Conservation (phyloP, 2,797 vertebrate genomes). For the Momotus momota region DNA sequence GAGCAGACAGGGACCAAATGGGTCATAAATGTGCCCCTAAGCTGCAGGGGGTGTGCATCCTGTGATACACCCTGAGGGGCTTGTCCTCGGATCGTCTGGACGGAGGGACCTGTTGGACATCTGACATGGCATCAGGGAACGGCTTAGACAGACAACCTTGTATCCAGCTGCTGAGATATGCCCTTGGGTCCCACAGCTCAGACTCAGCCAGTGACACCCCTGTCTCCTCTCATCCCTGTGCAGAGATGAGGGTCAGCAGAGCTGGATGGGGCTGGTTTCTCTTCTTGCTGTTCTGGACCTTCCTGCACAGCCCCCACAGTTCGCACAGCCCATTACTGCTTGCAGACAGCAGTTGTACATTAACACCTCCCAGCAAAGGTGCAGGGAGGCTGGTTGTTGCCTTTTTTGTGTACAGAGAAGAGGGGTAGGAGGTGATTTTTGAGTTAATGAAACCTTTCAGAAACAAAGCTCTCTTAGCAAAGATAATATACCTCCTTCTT, state of each 20-base stretch:
- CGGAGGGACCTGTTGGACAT: not conserved
- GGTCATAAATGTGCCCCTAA: slow-evolving; percentile 3
- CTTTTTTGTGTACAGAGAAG: not conserved
- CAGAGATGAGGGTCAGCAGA: not conserved
- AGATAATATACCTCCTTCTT: not conserved
- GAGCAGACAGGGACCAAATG: slow-evolving; percentile 24
- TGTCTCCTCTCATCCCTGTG: not conserved
- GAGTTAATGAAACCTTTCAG: not conserved
- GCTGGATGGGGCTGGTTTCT: rapidly evolving
- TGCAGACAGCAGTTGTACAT: not conserved
- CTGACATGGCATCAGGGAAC: not conserved
- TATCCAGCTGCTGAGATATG: not conserved
- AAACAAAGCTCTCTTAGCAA: not conserved
- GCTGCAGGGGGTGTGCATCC: not conserved
- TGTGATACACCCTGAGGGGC: not conserved
- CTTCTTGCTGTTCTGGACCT: rapidly evolving
- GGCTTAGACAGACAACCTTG: not conserved
- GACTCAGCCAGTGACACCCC: not conserved
- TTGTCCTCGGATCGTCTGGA: not conserved
- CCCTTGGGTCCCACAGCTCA: not conserved
- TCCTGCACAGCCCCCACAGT: rapidly evolving
- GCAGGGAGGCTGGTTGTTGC: not conserved
- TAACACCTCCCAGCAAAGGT: not conserved
- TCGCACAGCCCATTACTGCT: not conserved
- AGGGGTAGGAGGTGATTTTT: not conserved